Evolutionary conservation across 1,140 invertebrate genomes (phyloP), one percentile per base, ranked within the genome.

Genomic region (Wiebesia pumilae): DNA sequence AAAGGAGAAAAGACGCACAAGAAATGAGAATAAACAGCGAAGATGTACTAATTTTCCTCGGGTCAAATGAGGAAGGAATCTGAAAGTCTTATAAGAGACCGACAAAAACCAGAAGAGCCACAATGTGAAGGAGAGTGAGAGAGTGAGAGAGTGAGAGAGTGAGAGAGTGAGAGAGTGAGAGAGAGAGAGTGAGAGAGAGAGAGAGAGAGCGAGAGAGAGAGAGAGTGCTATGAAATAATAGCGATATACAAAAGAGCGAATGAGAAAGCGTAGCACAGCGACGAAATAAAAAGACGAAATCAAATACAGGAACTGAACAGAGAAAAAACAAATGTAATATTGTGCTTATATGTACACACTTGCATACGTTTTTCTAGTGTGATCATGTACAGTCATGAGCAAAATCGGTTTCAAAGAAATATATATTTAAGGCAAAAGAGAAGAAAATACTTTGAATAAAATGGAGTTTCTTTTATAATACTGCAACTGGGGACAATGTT

Each of bases 41-140:
- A 84, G 83, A 84, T 84, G 83, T 84, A 84, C 83, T 84, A 84
- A 84, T 84, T 84, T 84, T 84, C 83, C 58, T 79, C 40, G 75
- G 83, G 73, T 75, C 71, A 71, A 82, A 67, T 69, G 65, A 40
- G 38, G 71, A 33, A 21, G 30, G 79, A 81, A 81, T 81, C 79
- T 7, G 19, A 51, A 43, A 81, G 79, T 81, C 79, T 40, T 81
- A 81, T 81, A 81, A 81, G 79, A 81, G 16, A 81, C 78, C 78
- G 78, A 80, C 43, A 80, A 80, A 80, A 80, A 80, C 47, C 33
- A 35, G 21, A 24, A 58, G 16, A 79, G n/a, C 47, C 6, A 30
- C 19, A 16, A 19, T 1, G 27, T n/a, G 47, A 83, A 43, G 51
- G 81, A 62, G 38, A 38, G n/a, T 27, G 30, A 69, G 14, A 40